Conservation (phyloP, 1,140 invertebrate species). For the Achatina immaculata region DNA sequence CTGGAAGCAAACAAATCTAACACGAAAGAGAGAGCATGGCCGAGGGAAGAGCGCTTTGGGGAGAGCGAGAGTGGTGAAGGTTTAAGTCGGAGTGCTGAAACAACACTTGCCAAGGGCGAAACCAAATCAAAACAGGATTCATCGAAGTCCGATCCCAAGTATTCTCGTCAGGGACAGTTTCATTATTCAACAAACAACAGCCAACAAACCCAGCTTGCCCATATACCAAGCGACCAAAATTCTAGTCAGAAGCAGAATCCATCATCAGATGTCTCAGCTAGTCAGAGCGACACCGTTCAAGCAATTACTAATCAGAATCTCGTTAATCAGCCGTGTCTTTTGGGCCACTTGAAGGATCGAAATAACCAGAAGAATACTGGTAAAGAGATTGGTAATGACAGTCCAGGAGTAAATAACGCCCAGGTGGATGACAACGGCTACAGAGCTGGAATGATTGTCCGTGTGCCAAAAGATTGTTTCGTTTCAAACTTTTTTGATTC, state of each 20-base stretch:
- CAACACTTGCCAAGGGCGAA: neutral
- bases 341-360: neutral
- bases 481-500: neutral
- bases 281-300: neutral
- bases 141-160: neutral
- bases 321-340: neutral
- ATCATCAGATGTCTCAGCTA: neutral
- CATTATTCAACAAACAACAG: neutral
- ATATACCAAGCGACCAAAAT: neutral
- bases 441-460: neutral
- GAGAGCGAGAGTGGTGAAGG: neutral
- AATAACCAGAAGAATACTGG: neutral
- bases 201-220: neutral
- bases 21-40: too few species aligned
- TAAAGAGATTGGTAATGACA: neutral
- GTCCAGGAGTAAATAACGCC: neutral
- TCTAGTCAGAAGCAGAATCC: neutral
- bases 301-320: neutral
- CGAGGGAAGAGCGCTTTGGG: too few species aligned
- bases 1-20: too few species aligned
- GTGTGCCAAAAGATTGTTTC: neutral
- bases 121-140: neutral
- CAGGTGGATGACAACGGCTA: constrained; percentile 16
- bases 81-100: neutral
- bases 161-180: neutral